Evolutionary conservation across 2,888 invertebrate species (phyloP).

Genomic region (Tenthredo amoena): DNA sequence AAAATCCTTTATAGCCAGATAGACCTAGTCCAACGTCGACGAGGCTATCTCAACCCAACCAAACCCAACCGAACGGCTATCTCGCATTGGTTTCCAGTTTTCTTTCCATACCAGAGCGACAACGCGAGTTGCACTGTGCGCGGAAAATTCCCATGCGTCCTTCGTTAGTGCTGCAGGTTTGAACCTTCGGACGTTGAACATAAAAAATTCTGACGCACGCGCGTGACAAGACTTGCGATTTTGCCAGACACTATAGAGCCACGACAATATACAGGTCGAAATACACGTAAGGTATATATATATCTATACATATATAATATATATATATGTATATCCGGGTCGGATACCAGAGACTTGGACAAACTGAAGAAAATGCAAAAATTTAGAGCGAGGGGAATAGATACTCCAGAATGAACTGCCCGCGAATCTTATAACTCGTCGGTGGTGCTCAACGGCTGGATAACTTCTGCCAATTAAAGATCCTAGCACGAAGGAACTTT

Average conservation of each 20-base stretch:
- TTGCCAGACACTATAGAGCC: slow-evolving; percentile 12
- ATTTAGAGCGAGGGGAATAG: neutral
- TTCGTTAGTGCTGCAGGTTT: slow-evolving; percentile 61
- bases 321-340: neutral
- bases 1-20: slow-evolving; percentile 52
- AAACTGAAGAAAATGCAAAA: neutral
- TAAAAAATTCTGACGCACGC: slow-evolving; percentile 64
- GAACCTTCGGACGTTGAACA: slow-evolving; percentile 58
- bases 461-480: slow-evolving; percentile 48
- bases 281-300: neutral
- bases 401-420: slow-evolving; percentile 8
- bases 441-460: slow-evolving; percentile 15
- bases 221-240: slow-evolving; percentile 63
- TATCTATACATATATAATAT: neutral
- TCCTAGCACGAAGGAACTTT: slow-evolving; percentile 31
- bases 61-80: neutral
- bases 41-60: slow-evolving; percentile 10
- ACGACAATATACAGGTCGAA: slow-evolving; percentile 35
- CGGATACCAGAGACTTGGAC: neutral
- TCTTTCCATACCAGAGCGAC: slow-evolving; percentile 59
- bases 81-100: slow-evolving; percentile 63
- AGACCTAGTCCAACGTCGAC: slow-evolving; percentile 37
- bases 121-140: slow-evolving; percentile 45
- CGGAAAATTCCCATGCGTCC: slow-evolving; percentile 69
- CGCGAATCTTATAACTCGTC: slow-evolving; percentile 26